These are phyloP conservation scores for Pheosia tremula DNA, from an alignment of 2,888 invertebrate species.

Conservation along the genomic window DNA sequence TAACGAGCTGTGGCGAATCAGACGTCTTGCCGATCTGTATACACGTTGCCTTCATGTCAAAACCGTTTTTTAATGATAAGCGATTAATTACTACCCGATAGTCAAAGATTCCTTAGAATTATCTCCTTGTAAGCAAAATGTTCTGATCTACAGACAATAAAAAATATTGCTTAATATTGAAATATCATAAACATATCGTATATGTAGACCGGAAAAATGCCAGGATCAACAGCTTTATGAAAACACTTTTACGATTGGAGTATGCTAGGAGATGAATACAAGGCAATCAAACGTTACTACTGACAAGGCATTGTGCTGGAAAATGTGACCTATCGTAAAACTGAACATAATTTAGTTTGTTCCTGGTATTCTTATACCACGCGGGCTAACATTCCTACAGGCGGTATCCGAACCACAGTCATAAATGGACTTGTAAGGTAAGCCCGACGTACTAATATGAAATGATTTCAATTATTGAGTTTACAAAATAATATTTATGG, in stretches of 20 bases:
- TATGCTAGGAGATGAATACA: slow-evolving; percentile 76
- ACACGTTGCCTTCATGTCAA: neutral
- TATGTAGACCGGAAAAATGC: slow-evolving; percentile 38
- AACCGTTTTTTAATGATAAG: neutral
- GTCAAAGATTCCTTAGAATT: neutral
- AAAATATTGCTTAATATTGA: neutral
- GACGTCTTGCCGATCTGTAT: neutral
- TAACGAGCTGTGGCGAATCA: slow-evolving; percentile 3
- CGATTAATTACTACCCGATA: neutral
- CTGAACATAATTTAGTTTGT: slow-evolving; percentile 73
- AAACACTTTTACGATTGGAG: slow-evolving; percentile 75
- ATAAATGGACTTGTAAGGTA: slow-evolving; percentile 49
- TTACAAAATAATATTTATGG: slow-evolving; percentile 57
- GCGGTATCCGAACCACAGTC: slow-evolving; percentile 60
- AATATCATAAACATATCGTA: slow-evolving; percentile 9
- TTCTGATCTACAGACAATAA: too few species aligned
- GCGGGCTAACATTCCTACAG: slow-evolving; percentile 55
- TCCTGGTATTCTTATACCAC: slow-evolving; percentile 65
- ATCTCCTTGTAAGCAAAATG: neutral
- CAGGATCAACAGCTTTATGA: slow-evolving; percentile 56
- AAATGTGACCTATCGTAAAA: slow-evolving; percentile 80
- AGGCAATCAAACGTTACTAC: slow-evolving; percentile 72
- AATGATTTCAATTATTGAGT: slow-evolving; percentile 59
- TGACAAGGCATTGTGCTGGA: slow-evolving; percentile 78
- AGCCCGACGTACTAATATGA: slow-evolving; percentile 48